A percentile compares a stretch with the other conserved stretches of the same genome.
These are phyloP conservation scores for Lichenostomus cassidix DNA, from an alignment of 2,113 vertebrate genomes.

Conservation along the genomic window DNA sequence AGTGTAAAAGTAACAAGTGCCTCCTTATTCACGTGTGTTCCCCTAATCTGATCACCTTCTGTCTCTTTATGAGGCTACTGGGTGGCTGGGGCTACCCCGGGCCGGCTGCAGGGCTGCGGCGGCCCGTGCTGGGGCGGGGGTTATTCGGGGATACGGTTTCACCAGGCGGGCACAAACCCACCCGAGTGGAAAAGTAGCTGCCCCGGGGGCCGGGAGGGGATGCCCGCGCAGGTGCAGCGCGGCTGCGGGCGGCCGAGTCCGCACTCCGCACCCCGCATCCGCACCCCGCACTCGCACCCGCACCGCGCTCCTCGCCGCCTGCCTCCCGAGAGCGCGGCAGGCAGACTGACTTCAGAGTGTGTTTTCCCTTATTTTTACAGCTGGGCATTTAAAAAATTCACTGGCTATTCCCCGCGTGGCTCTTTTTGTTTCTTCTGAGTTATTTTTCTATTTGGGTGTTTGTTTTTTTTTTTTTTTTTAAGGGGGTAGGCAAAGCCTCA, in stretches of 20 bases:
- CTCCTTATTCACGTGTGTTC: constrained; percentile 49
- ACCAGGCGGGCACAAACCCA: background rate
- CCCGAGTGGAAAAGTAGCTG: background rate
- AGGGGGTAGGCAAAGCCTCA: accelerated
- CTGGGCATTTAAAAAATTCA: background rate
- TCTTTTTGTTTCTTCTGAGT: background rate
- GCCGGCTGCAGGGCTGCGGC: constrained; percentile 28
- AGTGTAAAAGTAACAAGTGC: constrained; percentile 69
- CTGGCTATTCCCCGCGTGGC: background rate
- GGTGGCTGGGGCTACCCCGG: constrained; percentile 42
- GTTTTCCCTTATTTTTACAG: background rate
- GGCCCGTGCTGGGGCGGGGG: background rate
- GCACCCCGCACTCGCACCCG: background rate
- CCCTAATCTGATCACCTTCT: constrained; percentile 62
- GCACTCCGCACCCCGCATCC: background rate
- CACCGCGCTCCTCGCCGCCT: background rate
- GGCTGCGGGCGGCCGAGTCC: background rate
- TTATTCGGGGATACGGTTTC: constrained; percentile 45
- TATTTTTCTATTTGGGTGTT: background rate
- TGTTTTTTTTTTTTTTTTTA: background rate
- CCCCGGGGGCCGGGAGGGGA: background rate
- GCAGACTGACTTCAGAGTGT: background rate
- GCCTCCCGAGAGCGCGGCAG: background rate
- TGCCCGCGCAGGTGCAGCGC: constrained; percentile 40
- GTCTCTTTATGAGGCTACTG: constrained; percentile 70